Evolutionary conservation across 1,140 invertebrate genomes (phyloP).

Genomic region (Musca vetustissima): DNA sequence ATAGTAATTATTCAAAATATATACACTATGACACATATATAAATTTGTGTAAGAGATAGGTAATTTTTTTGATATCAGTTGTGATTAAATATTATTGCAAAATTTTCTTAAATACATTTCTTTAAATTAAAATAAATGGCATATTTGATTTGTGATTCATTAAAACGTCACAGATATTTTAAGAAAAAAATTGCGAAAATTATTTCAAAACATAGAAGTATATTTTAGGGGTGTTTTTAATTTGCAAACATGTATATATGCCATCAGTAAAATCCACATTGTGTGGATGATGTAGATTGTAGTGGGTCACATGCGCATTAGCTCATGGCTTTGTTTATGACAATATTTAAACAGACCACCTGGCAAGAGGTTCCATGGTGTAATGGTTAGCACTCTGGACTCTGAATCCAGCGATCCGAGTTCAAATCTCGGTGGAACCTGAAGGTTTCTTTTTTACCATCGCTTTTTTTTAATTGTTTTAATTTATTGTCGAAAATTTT

Average conservation of each 20-base stretch:
- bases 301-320: background rate
- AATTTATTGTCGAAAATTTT: too few species aligned
- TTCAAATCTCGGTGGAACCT: slow-evolving; percentile 83
- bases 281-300: background rate
- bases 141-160: too few species aligned
- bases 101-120: too few species aligned
- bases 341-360: background rate
- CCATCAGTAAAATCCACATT: background rate
- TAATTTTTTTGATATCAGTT: too few species aligned
- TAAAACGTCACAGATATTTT: too few species aligned
- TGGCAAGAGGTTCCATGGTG: slow-evolving; percentile 73
- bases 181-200: too few species aligned
- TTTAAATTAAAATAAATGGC: too few species aligned
- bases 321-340: background rate
- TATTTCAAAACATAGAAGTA: background rate
- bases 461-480: slow-evolving; percentile 3
- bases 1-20: too few species aligned
- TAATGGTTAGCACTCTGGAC: slow-evolving; percentile 91
- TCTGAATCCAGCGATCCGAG: slow-evolving; percentile 88
- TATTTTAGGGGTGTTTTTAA: slow-evolving; percentile 6
- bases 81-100: too few species aligned
- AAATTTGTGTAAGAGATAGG: too few species aligned
- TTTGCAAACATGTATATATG: background rate
- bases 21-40: too few species aligned
- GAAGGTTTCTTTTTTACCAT: background rate